A percentile compares a stretch with the other conserved stretches of the same genome.
Conservation (phyloP, 2,797 vertebrate genomes). For the Pangasius macronema region DNA sequence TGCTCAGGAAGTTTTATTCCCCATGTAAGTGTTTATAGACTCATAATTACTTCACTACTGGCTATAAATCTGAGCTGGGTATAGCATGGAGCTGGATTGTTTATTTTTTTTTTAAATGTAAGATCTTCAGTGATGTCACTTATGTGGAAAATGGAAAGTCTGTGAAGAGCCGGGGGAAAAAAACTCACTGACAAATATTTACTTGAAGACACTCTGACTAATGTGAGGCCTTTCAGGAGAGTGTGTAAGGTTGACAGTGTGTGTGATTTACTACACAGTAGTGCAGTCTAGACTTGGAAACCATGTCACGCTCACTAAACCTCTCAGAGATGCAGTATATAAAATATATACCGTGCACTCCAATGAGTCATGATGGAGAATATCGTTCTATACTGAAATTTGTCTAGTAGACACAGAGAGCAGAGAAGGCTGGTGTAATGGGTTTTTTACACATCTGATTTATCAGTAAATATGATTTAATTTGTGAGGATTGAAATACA, state of each 20-base stretch:
- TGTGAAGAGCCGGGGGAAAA: background rate
- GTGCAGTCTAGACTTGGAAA: background rate
- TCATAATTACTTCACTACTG: background rate
- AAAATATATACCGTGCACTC: background rate
- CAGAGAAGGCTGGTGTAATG: too few species aligned
- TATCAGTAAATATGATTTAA: background rate
- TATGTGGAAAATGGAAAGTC: background rate
- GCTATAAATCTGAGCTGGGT: background rate
- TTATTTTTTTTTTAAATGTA: too few species aligned
- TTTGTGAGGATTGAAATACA: too few species aligned
- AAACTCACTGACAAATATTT: background rate
- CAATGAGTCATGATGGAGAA: background rate
- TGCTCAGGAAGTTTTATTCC: background rate
- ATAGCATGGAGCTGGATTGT: background rate
- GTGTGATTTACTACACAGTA: background rate
- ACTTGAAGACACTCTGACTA: conserved; percentile 16
- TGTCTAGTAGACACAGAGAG: background rate
- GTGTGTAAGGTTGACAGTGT: background rate
- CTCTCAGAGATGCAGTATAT: background rate
- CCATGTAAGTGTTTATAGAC: background rate
- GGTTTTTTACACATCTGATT: background rate
- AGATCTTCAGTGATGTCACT: background rate
- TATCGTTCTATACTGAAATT: background rate
- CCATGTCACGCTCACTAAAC: background rate
- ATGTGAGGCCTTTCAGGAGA: background rate